phyloP scores from a whole-genome alignment of 2,888 invertebrate species.

The Strigamia crassipes region DNA sequence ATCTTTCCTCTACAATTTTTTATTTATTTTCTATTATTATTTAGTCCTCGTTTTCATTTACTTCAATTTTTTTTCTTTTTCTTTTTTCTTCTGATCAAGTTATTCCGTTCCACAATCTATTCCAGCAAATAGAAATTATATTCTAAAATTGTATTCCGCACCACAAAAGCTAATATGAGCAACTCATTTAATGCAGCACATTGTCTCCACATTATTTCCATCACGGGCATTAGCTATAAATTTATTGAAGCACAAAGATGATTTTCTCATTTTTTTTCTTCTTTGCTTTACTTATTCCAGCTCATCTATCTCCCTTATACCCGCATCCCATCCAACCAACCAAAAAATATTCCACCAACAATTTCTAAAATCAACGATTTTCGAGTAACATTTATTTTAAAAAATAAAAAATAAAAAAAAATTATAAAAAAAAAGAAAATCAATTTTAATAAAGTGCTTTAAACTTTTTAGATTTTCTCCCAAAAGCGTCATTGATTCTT shows the following conservation, averaged over 20 bases:
- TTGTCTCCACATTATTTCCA: conserved; percentile 34
- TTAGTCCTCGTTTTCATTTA: background rate
- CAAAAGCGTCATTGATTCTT: too few species aligned
- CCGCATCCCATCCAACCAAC: background rate
- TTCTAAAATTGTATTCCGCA: background rate
- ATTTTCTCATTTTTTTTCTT: background rate
- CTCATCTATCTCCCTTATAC: background rate
- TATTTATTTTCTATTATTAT: background rate
- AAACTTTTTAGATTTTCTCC: too few species aligned
- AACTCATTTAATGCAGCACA: conserved; percentile 40
- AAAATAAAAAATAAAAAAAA: background rate
- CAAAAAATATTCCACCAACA: too few species aligned
- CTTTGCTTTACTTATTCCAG: background rate
- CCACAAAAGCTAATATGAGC: conserved; percentile 27
- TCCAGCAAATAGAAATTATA: background rate
- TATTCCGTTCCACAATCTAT: background rate
- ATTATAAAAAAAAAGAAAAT: background rate
- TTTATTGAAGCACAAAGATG: conserved; percentile 35
- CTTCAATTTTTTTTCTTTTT: background rate
- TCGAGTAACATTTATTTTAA: too few species aligned
- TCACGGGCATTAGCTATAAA: conserved; percentile 32
- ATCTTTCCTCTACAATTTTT: background rate
- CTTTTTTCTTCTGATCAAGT: too few species aligned
- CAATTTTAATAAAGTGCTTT: background rate
- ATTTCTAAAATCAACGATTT: too few species aligned